These are phyloP conservation scores for Onchidella celtica DNA, from an alignment of 2,888 invertebrate genomes.

Conservation along the genomic window DNA sequence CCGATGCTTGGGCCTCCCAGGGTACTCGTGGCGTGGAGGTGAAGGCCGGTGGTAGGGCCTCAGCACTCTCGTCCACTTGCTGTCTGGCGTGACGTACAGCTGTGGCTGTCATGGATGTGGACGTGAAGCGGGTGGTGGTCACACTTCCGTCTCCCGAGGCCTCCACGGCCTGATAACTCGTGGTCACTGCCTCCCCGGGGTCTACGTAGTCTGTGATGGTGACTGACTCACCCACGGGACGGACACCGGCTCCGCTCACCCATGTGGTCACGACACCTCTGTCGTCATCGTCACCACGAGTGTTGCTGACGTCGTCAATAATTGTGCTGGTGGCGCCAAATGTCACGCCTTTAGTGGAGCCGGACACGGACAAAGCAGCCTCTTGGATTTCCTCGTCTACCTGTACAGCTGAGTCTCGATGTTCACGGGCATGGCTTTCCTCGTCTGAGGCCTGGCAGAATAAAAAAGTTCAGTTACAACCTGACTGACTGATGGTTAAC, in stretches of 20 bases:
- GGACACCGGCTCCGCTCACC: not conserved
- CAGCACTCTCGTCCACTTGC: not conserved
- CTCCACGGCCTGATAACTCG: not conserved
- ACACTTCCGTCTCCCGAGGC: not conserved
- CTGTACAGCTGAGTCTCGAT: not conserved
- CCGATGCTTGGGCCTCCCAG: not conserved
- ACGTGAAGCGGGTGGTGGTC: not conserved
- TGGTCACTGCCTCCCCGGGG: not conserved
- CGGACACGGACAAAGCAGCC: not conserved
- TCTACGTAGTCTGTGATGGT: conserved; percentile 2
- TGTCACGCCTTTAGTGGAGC: not conserved
- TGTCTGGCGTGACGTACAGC: not conserved
- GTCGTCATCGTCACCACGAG: not conserved
- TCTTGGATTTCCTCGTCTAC: not conserved
- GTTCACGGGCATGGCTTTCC: too few relatives aligned
- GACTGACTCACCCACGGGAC: not conserved
- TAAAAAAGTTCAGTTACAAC: too few relatives aligned
- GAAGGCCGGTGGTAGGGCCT: not conserved
- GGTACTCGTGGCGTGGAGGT: not conserved
- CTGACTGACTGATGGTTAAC: too few relatives aligned
- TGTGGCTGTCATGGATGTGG: not conserved
- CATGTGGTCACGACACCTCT: not conserved
- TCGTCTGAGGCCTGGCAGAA: too few relatives aligned
- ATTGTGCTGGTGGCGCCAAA: not conserved
- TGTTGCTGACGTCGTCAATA: not conserved